Evolutionary conservation across 2,113 vertebrate genomes (phyloP), one percentile per base, ranked within the genome.

Genomic region (Lasiurus cinereus): DNA sequence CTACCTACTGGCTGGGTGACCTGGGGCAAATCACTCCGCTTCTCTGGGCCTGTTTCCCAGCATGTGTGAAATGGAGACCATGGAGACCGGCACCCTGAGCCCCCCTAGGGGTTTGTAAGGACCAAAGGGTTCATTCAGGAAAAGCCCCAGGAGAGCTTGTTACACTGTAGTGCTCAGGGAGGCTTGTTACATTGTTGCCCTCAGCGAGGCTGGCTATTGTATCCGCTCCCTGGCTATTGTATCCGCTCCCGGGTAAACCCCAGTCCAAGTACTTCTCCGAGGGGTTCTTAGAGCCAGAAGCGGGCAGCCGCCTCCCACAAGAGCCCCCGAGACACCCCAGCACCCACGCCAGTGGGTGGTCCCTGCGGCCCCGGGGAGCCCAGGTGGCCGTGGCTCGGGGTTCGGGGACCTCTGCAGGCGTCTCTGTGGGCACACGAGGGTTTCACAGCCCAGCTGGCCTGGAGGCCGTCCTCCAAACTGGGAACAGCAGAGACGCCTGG

Each of bases 1-100:
- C 92, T 87, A 50, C 87, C 90, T 74, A 83, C 88, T 91, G 88
- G 96, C 69, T 64, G 33, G 43, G 77, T 54, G 87, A 93, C 21
- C 80, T 88, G 73, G 89, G n/a, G 7, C 83, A 95, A 90, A 54
- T 77, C 50, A 94, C 31, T 85, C 54, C 78, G 94, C 79, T 84
- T 87, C 79, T 87, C 83, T 91, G 67, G 77, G 88, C 33, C 84
- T 94, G n/a, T 73, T 64, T 88, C 76, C 80, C 50, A 52, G 73
- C 88, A 96, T 95, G 96, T 66, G 82, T n/a, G n/a, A 8, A 46
- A 46, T 46, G 43, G 43, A 46, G 43, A 46, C 8, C 5, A 78
- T 7, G 78, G 54, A 96, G 66, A 94, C 8, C 56, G 69, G 8
- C 78, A 29, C 0, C 10, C 39, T 77, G 70, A 92, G n/a, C 74